These are phyloP conservation scores for Falco columbarius DNA, from an alignment of 2,797 vertebrate genomes.

Conservation along the genomic window DNA sequence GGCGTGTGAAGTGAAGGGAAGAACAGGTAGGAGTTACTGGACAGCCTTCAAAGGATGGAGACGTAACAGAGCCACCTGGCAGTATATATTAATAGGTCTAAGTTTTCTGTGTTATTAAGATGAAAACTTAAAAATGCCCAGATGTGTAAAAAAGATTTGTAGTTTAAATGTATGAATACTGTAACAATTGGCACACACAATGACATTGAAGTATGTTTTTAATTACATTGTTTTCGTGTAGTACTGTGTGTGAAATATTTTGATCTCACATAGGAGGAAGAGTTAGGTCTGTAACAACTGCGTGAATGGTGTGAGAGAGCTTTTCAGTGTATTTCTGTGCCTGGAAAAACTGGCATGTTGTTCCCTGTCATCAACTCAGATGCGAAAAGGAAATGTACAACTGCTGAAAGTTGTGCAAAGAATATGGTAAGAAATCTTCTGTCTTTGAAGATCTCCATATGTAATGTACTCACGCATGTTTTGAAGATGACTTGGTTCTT, in stretches of 20 bases:
- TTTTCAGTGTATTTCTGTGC: neutral
- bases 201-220: slow-evolving; percentile 11
- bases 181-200: neutral
- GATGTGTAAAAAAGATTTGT: neutral
- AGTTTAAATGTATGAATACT: neutral
- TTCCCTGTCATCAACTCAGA: slow-evolving; percentile 19
- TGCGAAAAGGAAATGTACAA: slow-evolving; percentile 30
- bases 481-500: neutral
- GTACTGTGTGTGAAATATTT: neutral
- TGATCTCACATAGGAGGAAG: slow-evolving; percentile 1
- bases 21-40: neutral
- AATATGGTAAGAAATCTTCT: neutral
- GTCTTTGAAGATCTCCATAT: slow-evolving; percentile 36
- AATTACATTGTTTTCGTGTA: slow-evolving; percentile 2
- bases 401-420: slow-evolving; percentile 45
- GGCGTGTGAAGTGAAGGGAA: neutral
- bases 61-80: neutral
- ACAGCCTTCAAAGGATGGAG: neutral
- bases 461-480: neutral
- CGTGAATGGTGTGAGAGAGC: neutral
- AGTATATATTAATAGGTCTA: neutral
- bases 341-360: neutral
- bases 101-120: neutral
- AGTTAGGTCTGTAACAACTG: neutral
- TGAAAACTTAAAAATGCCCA: neutral